Base-by-base conservation (phyloP, 1,140 invertebrate genomes). In the Diachasmimorpha longicaudata region DNA sequence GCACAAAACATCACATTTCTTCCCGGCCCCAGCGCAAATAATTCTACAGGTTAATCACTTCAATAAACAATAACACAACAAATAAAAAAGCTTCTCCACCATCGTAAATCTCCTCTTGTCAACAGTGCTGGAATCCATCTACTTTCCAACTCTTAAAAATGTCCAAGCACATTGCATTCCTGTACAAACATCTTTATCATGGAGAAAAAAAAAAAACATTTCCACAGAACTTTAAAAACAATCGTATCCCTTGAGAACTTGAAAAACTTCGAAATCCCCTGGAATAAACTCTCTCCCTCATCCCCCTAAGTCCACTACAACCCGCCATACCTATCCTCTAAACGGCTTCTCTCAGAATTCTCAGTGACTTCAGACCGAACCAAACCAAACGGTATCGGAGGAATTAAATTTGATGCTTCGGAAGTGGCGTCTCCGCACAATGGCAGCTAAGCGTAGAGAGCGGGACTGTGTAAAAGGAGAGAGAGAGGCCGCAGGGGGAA, bases 391-490 rank as follows among this genome's bases (percentile, higher is more conserved):
- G 67, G 72, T 78, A 83, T 79, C 75, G 75, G 1, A 81, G 78
- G 79, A 84, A 84, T 83, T 79, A 75, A 83, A 83, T 83, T 83
- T 82, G 84, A 84, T 84, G 79, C 81, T 82, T 86, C 84, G 85
- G 84, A 86, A 85, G 83, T 83, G 79, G 84, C 85, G 83, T 86
- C 85, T 85, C 84, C 75, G 82, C 83, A 85, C 85, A 86, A 86
- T 86, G 82, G 85, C 83, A 63, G 74, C 74, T 75, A 75, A 75
- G 52, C 67, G 74, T 70, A 75, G 66, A 75, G 66, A 73, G 75
- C 70, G 72, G 66, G 46, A 70, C 70, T 55, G 63, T 69, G 76
- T 36, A 46, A 46, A 46, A 67, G 42, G 76, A 21, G 66, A 19
- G 63, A 70, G 63, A 42, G 66, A 36, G 66, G 10, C 2, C 6